A percentile compares a stretch with the other conserved stretches of the same genome.
phyloP scores from a whole-genome alignment of 2,888 invertebrate species.

The Pilophorus perplexus region DNA sequence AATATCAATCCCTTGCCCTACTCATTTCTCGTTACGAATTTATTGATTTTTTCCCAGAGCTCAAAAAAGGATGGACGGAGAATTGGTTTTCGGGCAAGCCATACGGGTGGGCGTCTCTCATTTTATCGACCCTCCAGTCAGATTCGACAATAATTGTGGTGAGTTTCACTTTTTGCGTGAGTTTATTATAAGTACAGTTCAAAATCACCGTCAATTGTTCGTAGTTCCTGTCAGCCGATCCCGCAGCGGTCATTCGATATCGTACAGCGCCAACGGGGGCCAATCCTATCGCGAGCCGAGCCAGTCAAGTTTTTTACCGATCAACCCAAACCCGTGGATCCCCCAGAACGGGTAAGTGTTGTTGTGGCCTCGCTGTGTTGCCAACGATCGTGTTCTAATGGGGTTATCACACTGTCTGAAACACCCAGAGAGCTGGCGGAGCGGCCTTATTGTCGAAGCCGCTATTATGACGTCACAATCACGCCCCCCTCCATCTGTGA shows the following conservation, averaged over 20 bases:
- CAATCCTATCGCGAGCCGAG: background rate
- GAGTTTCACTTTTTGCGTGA: background rate
- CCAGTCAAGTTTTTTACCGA: slow-evolving; percentile 28
- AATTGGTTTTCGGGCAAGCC: slow-evolving; percentile 76
- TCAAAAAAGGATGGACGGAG: slow-evolving; percentile 78
- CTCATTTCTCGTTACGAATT: background rate
- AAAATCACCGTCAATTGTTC: background rate
- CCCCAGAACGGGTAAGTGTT: slow-evolving; percentile 5
- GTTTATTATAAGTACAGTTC: background rate
- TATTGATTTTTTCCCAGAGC: slow-evolving; percentile 58
- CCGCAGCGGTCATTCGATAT: slow-evolving; percentile 1
- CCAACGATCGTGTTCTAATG: too few relatives aligned
- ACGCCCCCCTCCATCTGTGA: too few relatives aligned
- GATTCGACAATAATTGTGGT: slow-evolving; percentile 8
- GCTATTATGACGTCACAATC: too few relatives aligned
- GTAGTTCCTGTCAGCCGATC: slow-evolving; percentile 7
- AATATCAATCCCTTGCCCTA: too few relatives aligned
- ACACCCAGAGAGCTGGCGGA: too few relatives aligned
- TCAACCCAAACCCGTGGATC: slow-evolving; percentile 31
- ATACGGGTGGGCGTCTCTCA: slow-evolving; percentile 56
- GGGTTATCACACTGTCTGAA: too few relatives aligned
- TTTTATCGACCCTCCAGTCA: slow-evolving; percentile 26
- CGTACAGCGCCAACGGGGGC: background rate
- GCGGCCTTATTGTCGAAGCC: too few relatives aligned
- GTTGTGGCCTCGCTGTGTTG: too few relatives aligned